Evolutionary conservation across 2,113 vertebrate species (phyloP), one percentile per base, ranked within the genome.

Genomic region (Perca fluviatilis): DNA sequence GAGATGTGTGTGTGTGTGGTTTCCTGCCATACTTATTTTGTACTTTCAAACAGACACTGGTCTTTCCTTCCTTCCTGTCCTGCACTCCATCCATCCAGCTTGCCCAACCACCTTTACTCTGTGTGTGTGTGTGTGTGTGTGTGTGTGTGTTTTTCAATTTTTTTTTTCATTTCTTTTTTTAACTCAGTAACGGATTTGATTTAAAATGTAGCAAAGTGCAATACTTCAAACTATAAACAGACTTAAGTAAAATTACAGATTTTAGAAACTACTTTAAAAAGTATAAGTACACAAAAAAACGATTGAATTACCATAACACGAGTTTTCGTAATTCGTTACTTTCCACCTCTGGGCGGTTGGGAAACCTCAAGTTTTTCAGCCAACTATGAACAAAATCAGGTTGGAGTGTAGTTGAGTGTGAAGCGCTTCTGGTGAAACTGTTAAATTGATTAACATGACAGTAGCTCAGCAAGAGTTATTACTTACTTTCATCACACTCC

Each of bases 401-500:
- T 43, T 43, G 8, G 30, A 68, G 47, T 15, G 21, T 65, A 6
- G 6, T 33, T 33, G 33, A 33, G 33, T 33, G 33, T 33, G 49
- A 27, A 57, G 9, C 1, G 4, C 67, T 54, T 25, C 50, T 51
- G 23, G 14, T 49, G 65, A 76, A 56, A 70, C 47, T 61, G 51
- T 43, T 54, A 21, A 16, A n/a, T 8, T 47, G 46, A 85, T 80
- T 53, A 76, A 47, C 40, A 36, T 46, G 56, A 61, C 65, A 65
- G 60, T 16, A 66, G 49, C 64, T 57, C 27, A 63, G 46, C 16
- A 53, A 27, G 7, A 54, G 12, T 27, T 57, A 50, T 23, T 56
- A 63, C 71, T 82, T 36, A 71, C 65, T 79, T 64, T 46, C 64
- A 75, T 82, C 47, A 61, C 33, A 33, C n/a, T 60, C 43, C 25